Percentiles rank a stretch among this genome's conserved stretches.
phyloP scores from a whole-genome alignment of 2,888 invertebrate genomes.

The Epicampocera succincta region DNA sequence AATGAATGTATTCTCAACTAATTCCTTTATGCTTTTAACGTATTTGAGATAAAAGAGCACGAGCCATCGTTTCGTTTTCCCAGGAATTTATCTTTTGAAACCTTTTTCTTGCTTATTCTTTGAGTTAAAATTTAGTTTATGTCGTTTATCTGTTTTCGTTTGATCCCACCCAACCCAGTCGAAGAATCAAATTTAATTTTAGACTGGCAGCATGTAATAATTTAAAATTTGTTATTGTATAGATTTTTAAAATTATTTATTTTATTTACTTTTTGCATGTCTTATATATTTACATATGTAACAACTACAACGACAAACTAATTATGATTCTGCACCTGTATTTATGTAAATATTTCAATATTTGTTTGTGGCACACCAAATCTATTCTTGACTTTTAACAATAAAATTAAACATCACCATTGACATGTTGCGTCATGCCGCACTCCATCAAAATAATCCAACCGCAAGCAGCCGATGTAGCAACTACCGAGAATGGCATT shows the following conservation, averaged over 20 bases:
- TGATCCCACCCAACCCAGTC: too few relatives aligned
- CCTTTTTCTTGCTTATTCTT: too few relatives aligned
- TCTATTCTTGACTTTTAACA: conserved; percentile 42
- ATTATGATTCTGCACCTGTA: conserved; percentile 47
- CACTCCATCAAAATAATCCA: conserved; percentile 30
- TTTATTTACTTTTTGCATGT: conserved; percentile 52
- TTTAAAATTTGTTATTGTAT: not conserved
- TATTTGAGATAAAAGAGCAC: too few relatives aligned
- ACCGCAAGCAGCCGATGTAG: conserved; percentile 75
- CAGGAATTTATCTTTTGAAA: too few relatives aligned
- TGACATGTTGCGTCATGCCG: conserved; percentile 63
- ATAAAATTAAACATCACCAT: conserved; percentile 42
- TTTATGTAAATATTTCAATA: conserved; percentile 27
- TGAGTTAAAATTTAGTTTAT: too few relatives aligned
- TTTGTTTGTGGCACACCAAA: conserved; percentile 51
- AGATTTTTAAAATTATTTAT: not conserved
- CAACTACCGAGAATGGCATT: conserved; percentile 74
- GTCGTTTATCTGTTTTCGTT: too few relatives aligned
- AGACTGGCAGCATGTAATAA: conserved; percentile 9
- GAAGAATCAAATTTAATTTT: not conserved
- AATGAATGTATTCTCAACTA: too few relatives aligned
- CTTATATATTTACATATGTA: conserved; percentile 12
- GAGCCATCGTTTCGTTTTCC: too few relatives aligned
- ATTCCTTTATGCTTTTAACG: too few relatives aligned
- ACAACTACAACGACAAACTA: conserved; percentile 42